A percentile compares a stretch with the other conserved stretches of the same genome.
phyloP scores from a whole-genome alignment of 2,113 vertebrate species.

The Carollia perspicillata region DNA sequence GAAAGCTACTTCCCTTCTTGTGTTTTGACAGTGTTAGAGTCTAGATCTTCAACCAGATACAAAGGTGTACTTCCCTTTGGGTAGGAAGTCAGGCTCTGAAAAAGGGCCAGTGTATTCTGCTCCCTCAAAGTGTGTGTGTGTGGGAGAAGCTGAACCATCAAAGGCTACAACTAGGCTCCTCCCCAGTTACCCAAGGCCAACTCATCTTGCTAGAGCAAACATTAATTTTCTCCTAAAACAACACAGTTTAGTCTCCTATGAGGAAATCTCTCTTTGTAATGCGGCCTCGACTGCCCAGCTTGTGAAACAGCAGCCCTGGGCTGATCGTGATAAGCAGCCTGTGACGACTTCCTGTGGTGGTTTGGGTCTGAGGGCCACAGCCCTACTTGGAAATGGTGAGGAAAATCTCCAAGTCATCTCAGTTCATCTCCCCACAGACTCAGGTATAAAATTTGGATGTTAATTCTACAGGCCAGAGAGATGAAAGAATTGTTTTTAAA shows the following conservation, averaged over 20 bases:
- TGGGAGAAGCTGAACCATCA: not conserved
- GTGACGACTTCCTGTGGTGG: not conserved
- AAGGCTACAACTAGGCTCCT: not conserved
- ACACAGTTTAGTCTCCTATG: not conserved
- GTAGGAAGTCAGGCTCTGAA: not conserved
- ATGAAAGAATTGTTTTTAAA: slow-evolving; percentile 3
- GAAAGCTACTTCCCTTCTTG: not conserved
- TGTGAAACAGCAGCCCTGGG: not conserved
- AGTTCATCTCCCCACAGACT: not conserved
- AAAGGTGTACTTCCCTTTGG: not conserved
- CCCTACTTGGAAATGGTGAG: not conserved
- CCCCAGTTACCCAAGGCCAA: not conserved
- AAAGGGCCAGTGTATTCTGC: not conserved
- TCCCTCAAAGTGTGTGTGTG: not conserved
- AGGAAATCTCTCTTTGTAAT: slow-evolving; percentile 6
- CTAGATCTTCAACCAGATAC: not conserved
- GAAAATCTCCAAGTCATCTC: not conserved
- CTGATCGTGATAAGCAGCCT: not conserved
- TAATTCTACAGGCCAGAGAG: not conserved
- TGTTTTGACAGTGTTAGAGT: not conserved
- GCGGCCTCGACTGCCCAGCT: not conserved
- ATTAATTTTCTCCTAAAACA: slow-evolving; percentile 16
- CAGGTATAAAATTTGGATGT: not conserved
- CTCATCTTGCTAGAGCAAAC: not conserved
- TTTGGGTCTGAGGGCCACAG: not conserved